Evolutionary conservation across 2,888 invertebrate genomes (phyloP).

Genomic region (Boloria selene): DNA sequence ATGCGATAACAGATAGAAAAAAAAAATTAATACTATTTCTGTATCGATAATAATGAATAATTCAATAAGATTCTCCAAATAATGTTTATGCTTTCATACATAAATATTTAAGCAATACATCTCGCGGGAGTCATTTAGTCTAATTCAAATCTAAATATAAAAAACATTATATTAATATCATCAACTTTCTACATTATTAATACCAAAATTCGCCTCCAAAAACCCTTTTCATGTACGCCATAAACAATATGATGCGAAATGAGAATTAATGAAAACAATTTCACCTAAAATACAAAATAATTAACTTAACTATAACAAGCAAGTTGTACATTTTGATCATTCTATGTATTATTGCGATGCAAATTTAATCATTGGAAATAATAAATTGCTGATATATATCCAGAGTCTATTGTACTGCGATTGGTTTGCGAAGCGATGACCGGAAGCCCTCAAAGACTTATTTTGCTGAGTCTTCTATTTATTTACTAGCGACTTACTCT

Average conservation of each 20-base stretch:
- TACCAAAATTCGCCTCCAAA: too few relatives aligned
- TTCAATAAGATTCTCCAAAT: too few relatives aligned
- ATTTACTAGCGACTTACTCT: background rate
- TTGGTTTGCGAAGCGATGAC: background rate
- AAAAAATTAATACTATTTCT: too few relatives aligned
- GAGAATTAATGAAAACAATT: conserved; percentile 9
- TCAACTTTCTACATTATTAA: too few relatives aligned
- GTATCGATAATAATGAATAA: too few relatives aligned
- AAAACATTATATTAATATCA: too few relatives aligned
- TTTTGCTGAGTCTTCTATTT: background rate
- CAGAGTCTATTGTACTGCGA: background rate
- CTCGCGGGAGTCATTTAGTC: too few relatives aligned
- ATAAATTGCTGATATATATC: conserved; percentile 11
- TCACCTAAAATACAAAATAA: conserved; percentile 1
- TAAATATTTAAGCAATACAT: too few relatives aligned
- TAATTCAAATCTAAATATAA: too few relatives aligned
- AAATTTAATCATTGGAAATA: conserved; percentile 15
- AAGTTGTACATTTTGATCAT: conserved; percentile 6
- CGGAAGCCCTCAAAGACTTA: background rate
- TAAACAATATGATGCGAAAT: background rate
- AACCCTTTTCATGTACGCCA: too few relatives aligned
- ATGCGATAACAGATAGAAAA: too few relatives aligned
- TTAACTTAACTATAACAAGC: conserved; percentile 14
- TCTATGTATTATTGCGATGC: background rate
- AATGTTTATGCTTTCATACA: too few relatives aligned